Base-by-base conservation (phyloP, 2,113 vertebrate species). In the Mesembrinibis cayennensis region DNA sequence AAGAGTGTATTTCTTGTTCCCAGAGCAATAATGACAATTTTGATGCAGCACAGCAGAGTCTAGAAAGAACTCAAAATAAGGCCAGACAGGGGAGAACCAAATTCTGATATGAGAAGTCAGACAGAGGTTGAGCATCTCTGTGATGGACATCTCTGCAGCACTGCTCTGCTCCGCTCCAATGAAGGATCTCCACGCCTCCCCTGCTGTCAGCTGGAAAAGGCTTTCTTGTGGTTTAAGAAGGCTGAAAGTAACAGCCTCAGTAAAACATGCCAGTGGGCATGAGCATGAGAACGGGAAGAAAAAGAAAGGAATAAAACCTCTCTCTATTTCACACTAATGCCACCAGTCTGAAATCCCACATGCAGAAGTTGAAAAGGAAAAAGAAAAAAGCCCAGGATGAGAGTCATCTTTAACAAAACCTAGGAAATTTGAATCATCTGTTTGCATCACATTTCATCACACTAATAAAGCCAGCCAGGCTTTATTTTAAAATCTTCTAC, bases 241-340 rank as follows among this genome's bases (percentile, higher is more conserved):
- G 13, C 30, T 47, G 72, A 30, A 16, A 12, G 44, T 1, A 23
- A 1, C 30, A 59, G 36, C 40, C 52, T 16, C 82, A 16, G 29
- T 7, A 16, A 4, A 40, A 38, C 0, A 0, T 18, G n/a, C 69
- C 45, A n/a, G 27, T 3, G 14, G 26, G 30, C 49, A 70, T 0
- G 1, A 38, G 5, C n/a, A 21, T 4, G 11, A 3, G 2, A 32
- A n/a, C 2, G 1, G 22, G 22, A 6, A 53, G 55, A 44, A 13
- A 11, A 14, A 19, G 12, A 20, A 38, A 38, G 16, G 62, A 49
- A 21, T 27, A 44, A 50, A 16, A 1, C 11, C 58, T 45, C 25
- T 7, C 1, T 11, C 20, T 13, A 6, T 32, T 25, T 47, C 47
- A 11, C 72, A 7, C 21, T 7, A 61, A 47, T 11, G 0, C 23